These are phyloP conservation scores for Riparia riparia DNA, from an alignment of 2,113 vertebrate species.

Conservation along the genomic window DNA sequence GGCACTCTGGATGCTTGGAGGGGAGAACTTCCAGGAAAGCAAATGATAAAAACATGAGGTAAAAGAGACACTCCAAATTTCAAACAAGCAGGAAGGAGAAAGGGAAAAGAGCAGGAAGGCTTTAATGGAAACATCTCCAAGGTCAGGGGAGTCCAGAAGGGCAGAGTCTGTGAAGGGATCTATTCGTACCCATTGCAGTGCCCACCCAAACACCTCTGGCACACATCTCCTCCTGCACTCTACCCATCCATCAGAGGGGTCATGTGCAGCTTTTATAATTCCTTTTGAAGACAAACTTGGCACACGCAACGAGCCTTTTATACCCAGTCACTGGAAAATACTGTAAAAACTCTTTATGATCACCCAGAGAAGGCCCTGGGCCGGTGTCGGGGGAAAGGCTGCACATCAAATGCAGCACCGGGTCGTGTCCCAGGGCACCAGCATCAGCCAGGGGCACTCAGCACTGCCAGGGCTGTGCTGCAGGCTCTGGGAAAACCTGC, in stretches of 20 bases:
- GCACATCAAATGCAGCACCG: not conserved
- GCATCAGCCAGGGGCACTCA: not conserved
- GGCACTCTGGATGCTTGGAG: not conserved
- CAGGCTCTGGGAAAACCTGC: not conserved
- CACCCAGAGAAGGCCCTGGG: not conserved
- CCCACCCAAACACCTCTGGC: not conserved
- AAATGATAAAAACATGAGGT: not conserved
- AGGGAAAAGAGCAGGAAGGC: not conserved
- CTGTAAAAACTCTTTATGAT: not conserved
- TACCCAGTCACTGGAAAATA: conserved; percentile 6
- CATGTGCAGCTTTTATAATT: not conserved
- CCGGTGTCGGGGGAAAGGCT: not conserved
- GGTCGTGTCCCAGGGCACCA: not conserved
- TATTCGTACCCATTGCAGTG: not conserved
- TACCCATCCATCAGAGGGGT: not conserved
- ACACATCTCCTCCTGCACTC: not conserved
- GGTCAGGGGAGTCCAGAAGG: not conserved
- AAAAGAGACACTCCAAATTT: not conserved
- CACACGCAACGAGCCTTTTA: not conserved
- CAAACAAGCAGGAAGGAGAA: not conserved
- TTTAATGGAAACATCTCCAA: not conserved
- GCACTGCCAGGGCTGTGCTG: not conserved
- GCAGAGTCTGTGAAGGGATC: not conserved
- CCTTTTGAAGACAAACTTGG: conserved; percentile 24
- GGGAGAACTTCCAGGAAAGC: not conserved